Conservation (phyloP, 2,797 vertebrate genomes). For the Tolypeutes matacus region DNA sequence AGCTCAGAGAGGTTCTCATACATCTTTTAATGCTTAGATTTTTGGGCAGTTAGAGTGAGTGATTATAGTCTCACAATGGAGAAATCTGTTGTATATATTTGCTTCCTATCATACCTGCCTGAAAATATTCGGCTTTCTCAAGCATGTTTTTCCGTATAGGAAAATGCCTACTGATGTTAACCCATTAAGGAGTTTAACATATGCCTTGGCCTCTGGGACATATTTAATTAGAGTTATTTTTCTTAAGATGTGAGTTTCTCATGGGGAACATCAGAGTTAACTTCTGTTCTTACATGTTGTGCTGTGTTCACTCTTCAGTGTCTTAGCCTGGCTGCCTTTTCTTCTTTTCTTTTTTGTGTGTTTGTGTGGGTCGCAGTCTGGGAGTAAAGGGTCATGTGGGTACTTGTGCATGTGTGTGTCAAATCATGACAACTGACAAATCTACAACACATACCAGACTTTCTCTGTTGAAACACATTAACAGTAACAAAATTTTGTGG, state of each 20-base stretch:
- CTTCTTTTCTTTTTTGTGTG: constrained; percentile 7
- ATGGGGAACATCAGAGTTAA: neutral
- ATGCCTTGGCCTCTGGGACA: constrained; percentile 50
- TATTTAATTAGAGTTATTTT: neutral
- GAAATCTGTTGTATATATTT: neutral
- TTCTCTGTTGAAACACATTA: constrained; percentile 75
- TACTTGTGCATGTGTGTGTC: neutral
- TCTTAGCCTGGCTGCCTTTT: constrained; percentile 63
- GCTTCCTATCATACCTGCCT: constrained; percentile 58
- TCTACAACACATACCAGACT: constrained; percentile 80
- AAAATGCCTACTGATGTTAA: neutral
- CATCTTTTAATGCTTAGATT: neutral
- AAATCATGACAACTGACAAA: constrained; percentile 67
- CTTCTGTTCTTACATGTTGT: constrained; percentile 42
- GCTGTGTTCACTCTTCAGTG: constrained; percentile 19
- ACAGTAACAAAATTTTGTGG: neutral
- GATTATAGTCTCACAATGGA: constrained; percentile 25
- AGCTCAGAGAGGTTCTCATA: constrained; percentile 1
- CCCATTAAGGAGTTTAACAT: constrained; percentile 40
- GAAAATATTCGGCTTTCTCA: neutral
- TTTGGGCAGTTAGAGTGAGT: neutral
- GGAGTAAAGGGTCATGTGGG: neutral
- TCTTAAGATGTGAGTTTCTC: constrained; percentile 47
- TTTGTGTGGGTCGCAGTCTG: neutral
- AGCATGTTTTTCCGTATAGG: constrained; percentile 49